Base-by-base conservation (phyloP, 2,797 vertebrate species). In the Acanthiza pusilla region DNA sequence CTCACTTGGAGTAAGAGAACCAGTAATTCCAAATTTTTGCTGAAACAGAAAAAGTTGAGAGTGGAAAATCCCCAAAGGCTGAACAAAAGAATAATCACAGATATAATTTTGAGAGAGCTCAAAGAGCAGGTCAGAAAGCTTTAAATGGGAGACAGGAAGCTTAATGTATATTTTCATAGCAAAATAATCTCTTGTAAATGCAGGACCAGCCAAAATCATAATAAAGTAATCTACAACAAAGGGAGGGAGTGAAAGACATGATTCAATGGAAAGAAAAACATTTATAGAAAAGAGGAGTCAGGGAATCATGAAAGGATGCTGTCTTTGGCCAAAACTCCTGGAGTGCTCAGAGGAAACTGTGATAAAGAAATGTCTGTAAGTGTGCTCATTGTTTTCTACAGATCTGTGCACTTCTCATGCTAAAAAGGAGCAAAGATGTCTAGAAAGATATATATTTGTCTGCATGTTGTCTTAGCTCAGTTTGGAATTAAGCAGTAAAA, bases 181-280 rank as follows among this genome's bases (percentile, higher is more conserved):
- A 82, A 92, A 96, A 91, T 89, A 95, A 94, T 91, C 63, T 87
- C 82, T 74, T 89, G 32, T 38, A 89, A 91, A 91, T 67, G 48
- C 21, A 63, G 57, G 9, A 77, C 18, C 10, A 83, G 29, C 26
- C 40, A 94, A 85, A 94, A 80, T 83, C 60, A 85, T 71, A 93
- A 65, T 73, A 66, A 89, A 85, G 53, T 57, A 90, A 88, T 88
- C 79, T 72, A 30, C 48, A 92, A 61, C 48, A 89, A 85, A 89
- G 23, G 27, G 18, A 78, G 21, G 71, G 78, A 91, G 68, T 80
- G 53, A 89, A 94, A 85, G 65, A 67, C 75, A 65, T 87, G 50
- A 85, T 77, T 92, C 75, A 93, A 48, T 85, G 84, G 90, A 88
- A 96, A 96, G 79, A 88, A 92, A 95, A 95, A 92, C 84, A 87